A percentile compares a stretch with the other conserved stretches of the same genome.
Evolutionary conservation across 1,140 invertebrate species (phyloP).

Genomic region (Pogonognathellus flavescens): DNA sequence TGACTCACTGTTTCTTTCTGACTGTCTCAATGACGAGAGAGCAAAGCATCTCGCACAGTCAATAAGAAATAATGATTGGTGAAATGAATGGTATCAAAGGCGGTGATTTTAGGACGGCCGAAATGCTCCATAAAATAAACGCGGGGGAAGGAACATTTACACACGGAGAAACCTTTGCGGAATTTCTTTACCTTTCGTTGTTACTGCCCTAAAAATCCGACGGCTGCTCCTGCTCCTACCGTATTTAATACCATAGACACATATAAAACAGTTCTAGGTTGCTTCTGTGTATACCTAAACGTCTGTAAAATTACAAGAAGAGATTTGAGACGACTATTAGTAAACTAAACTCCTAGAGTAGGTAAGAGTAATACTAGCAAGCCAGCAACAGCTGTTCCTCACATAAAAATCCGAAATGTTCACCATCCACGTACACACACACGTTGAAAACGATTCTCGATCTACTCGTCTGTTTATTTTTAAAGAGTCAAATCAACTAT

Average conservation of each 20-base stretch:
- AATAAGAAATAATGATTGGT: not conserved
- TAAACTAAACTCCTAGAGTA: not conserved
- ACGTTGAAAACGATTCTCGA: constrained; percentile 17
- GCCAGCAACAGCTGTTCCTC: constrained; percentile 55
- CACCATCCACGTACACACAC: not conserved
- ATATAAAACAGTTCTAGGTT: too few species aligned
- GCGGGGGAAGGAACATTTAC: constrained; percentile 15
- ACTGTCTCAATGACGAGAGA: too few species aligned
- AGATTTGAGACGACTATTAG: not conserved
- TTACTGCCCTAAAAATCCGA: too few species aligned
- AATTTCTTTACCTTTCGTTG: not conserved
- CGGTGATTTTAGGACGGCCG: constrained; percentile 55
- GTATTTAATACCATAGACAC: too few species aligned
- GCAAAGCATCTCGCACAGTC: not conserved
- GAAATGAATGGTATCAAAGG: constrained; percentile 50
- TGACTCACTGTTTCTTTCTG: not conserved
- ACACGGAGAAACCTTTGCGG: not conserved
- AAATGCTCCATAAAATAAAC: constrained; percentile 58
- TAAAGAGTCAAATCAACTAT: not conserved
- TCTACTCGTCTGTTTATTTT: constrained; percentile 40
- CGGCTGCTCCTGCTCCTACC: too few species aligned
- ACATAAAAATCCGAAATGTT: constrained; percentile 52
- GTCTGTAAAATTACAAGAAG: not conserved
- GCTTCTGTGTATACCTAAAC: too few species aligned
- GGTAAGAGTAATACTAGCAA: not conserved